phyloP scores from a whole-genome alignment of 1,140 invertebrate species.

The Calephelis virginiensis region DNA sequence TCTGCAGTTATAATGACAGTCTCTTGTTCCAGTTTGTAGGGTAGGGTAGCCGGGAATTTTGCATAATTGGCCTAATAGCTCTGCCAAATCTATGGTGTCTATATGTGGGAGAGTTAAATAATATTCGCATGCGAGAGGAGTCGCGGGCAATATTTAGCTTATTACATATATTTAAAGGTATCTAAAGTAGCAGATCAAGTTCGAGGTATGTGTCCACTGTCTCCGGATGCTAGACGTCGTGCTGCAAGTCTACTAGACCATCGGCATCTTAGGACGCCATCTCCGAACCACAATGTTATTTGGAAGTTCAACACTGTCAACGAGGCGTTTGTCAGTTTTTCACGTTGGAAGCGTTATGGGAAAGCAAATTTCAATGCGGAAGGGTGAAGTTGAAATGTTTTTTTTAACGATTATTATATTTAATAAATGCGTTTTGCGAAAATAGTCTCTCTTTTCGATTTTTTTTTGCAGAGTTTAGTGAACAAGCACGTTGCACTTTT shows the following conservation, averaged over 20 bases:
- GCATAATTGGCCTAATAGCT: too few relatives aligned
- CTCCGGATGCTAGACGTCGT: slow-evolving; percentile 46
- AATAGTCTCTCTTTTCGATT: too few relatives aligned
- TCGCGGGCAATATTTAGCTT: neutral
- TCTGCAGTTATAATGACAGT: too few relatives aligned
- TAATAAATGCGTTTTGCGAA: too few relatives aligned
- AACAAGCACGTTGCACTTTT: too few relatives aligned
- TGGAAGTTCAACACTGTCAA: slow-evolving; percentile 70
- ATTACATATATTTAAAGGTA: neutral
- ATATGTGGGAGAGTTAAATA: neutral
- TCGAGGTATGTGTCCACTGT: slow-evolving; percentile 38
- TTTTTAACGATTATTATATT: too few relatives aligned
- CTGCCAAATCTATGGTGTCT: too few relatives aligned
- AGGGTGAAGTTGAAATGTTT: neutral
- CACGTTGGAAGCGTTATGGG: slow-evolving; percentile 52
- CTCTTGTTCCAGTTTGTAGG: too few relatives aligned
- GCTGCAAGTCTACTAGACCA: slow-evolving; percentile 51
- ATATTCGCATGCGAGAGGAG: neutral
- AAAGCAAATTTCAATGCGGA: slow-evolving; percentile 39
- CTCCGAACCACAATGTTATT: slow-evolving; percentile 36
- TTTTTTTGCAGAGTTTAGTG: too few relatives aligned
- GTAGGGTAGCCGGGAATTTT: too few relatives aligned
- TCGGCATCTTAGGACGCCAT: slow-evolving; percentile 39
- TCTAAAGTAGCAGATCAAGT: neutral
- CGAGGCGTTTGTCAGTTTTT: slow-evolving; percentile 54